Percentiles rank a stretch among this genome's conserved stretches.
phyloP scores from a whole-genome alignment of 2,797 vertebrate genomes.

The Sardinella longiceps region DNA sequence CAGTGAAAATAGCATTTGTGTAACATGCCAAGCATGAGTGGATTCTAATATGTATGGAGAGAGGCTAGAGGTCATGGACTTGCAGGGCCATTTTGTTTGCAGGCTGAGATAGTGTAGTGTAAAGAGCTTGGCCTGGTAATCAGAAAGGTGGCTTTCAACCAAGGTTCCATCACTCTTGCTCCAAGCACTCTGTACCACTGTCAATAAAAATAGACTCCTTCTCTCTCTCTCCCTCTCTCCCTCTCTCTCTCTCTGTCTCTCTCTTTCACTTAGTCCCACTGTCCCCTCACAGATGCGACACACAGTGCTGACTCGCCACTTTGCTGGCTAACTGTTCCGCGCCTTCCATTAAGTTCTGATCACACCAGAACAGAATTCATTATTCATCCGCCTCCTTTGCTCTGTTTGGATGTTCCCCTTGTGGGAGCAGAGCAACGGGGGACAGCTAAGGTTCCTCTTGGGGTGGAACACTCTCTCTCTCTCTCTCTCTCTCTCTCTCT shows the following conservation, averaged over 20 bases:
- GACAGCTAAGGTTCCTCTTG: neutral
- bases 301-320: slow-evolving; percentile 48
- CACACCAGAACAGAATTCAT: slow-evolving; percentile 49
- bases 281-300: slow-evolving; percentile 37
- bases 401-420: slow-evolving; percentile 43
- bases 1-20: neutral
- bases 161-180: slow-evolving; percentile 1
- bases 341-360: slow-evolving; percentile 54
- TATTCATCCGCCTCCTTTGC: slow-evolving; percentile 54
- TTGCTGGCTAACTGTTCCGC: slow-evolving; percentile 33
- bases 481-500: neutral
- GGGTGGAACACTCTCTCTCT: neutral
- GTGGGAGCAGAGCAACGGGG: neutral
- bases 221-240: neutral
- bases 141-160: slow-evolving; percentile 11
- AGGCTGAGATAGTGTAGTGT: neutral
- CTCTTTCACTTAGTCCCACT: slow-evolving; percentile 19
- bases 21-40: neutral
- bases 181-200: slow-evolving; percentile 10
- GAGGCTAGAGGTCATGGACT: neutral
- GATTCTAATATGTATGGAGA: neutral
- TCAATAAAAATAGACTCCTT: slow-evolving; percentile 25
- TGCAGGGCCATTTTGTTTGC: neutral
- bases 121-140: neutral
- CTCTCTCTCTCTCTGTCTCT: neutral